Percentiles rank a stretch among this genome's conserved stretches.
These are phyloP conservation scores for Haliclona indistincta DNA, from an alignment of 37 sponge, comb jelly and placozoan species.

Conservation along the genomic window DNA sequence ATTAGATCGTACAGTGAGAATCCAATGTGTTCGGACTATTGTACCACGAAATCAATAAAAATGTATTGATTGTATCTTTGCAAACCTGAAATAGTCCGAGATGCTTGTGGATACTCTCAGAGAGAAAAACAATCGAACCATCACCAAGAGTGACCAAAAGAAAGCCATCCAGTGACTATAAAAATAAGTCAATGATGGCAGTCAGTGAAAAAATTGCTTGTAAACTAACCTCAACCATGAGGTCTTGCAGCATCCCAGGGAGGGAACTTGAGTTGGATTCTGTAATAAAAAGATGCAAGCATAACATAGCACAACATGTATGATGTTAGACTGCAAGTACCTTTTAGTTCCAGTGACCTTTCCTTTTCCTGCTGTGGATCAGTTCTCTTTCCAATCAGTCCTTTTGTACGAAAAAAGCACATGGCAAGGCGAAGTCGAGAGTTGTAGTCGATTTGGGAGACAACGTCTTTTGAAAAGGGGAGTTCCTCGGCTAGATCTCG, in stretches of 20 bases:
- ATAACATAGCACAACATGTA: no score
- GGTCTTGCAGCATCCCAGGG: constrained; percentile 16
- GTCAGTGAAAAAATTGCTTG: constrained; percentile 14
- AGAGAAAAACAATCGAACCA: constrained; percentile 40
- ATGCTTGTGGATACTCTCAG: constrained; percentile 58
- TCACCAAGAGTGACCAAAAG: constrained; percentile 28
- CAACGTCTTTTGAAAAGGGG: constrained; percentile 48
- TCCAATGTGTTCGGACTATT: constrained; percentile 63
- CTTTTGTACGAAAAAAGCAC: constrained; percentile 47
- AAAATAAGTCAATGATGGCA: not conserved
- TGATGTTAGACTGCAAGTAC: no score
- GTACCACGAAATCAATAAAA: not conserved
- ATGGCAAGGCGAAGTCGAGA: constrained; percentile 43
- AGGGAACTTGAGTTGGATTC: no score
- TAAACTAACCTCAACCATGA: constrained; percentile 26
- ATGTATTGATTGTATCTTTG: not conserved
- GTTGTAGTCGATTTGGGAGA: constrained; percentile 52
- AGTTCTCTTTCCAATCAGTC: not conserved
- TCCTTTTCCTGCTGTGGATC: not conserved
- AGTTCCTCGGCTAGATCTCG: constrained; percentile 28
- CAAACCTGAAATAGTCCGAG: constrained; percentile 50
- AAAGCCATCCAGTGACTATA: constrained; percentile 47
- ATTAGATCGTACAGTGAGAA: constrained; percentile 42
- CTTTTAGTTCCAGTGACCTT: no score
- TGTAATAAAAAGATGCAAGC: no score